Percentiles rank a stretch among this genome's conserved stretches.
phyloP scores from a whole-genome alignment of 2,888 invertebrate genomes.

The Tipula helvola region DNA sequence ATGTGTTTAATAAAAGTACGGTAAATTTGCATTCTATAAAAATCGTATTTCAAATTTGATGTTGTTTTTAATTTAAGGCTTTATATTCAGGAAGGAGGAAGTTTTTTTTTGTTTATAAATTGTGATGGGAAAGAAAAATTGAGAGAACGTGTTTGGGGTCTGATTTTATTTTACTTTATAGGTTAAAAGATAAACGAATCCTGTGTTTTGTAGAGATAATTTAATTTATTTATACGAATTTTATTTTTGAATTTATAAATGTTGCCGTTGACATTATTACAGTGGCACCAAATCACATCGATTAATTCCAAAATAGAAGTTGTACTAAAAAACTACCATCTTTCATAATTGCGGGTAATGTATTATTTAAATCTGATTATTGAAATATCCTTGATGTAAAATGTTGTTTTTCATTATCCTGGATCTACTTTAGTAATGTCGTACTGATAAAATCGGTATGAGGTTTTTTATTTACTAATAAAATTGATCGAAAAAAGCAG shows the following conservation, averaged over 20 bases:
- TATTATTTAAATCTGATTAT: too few species aligned
- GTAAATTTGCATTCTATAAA: background rate
- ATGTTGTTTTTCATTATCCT: background rate
- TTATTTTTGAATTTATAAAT: background rate
- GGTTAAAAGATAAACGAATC: background rate
- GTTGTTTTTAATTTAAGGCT: background rate
- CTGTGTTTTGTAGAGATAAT: background rate
- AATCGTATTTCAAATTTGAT: background rate
- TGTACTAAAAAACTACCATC: background rate
- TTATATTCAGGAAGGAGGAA: background rate
- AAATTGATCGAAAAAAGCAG: background rate
- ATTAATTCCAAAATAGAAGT: background rate
- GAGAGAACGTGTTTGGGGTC: background rate
- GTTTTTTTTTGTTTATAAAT: background rate
- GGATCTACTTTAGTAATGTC: background rate
- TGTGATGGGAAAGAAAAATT: background rate
- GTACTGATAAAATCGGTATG: background rate
- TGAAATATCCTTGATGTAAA: background rate
- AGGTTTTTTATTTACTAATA: background rate
- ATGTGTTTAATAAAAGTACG: background rate
- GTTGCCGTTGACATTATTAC: background rate
- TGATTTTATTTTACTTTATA: background rate
- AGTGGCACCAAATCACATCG: background rate
- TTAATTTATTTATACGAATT: background rate
- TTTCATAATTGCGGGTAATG: too few species aligned